phyloP scores from a whole-genome alignment of 2,888 invertebrate genomes.

The Tineola bisselliella region DNA sequence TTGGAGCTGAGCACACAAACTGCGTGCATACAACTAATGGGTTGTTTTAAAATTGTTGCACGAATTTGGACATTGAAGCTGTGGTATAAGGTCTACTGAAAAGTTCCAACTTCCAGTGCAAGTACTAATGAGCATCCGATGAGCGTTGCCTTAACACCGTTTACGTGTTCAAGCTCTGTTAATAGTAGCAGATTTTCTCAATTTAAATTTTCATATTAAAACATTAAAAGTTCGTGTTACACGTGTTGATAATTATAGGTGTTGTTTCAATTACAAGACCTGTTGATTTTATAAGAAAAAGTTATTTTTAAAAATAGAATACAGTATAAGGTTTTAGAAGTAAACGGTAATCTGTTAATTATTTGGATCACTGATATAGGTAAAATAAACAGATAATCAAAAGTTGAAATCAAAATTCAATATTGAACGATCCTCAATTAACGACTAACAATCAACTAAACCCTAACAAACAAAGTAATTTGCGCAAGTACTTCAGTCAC shows the following conservation, averaged over 20 bases:
- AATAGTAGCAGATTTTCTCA: conserved; percentile 23
- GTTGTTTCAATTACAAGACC: not conserved
- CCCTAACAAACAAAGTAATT: conserved; percentile 20
- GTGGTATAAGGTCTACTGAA: not conserved
- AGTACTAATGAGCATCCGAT: conserved; percentile 51
- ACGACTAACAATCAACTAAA: conserved; percentile 3
- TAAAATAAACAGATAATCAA: not conserved
- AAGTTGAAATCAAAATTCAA: not conserved
- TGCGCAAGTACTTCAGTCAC: conserved; percentile 23
- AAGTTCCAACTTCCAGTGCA: conserved; percentile 13
- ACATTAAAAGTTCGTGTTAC: conserved; percentile 6
- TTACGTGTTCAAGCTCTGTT: conserved; percentile 41
- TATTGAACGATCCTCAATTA: not conserved
- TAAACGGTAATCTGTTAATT: not conserved
- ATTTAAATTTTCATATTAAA: conserved; percentile 21
- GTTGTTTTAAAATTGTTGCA: not conserved
- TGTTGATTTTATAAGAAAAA: not conserved
- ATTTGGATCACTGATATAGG: not conserved
- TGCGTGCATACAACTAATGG: not conserved
- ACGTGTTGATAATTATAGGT: conserved; percentile 2
- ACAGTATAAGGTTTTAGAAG: not conserved
- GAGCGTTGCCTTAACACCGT: conserved; percentile 23
- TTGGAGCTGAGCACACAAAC: not conserved
- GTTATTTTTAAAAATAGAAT: not conserved
- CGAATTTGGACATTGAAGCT: not conserved